Base-by-base conservation (phyloP, 2,888 invertebrate species). In the Drosophila birchii region DNA sequence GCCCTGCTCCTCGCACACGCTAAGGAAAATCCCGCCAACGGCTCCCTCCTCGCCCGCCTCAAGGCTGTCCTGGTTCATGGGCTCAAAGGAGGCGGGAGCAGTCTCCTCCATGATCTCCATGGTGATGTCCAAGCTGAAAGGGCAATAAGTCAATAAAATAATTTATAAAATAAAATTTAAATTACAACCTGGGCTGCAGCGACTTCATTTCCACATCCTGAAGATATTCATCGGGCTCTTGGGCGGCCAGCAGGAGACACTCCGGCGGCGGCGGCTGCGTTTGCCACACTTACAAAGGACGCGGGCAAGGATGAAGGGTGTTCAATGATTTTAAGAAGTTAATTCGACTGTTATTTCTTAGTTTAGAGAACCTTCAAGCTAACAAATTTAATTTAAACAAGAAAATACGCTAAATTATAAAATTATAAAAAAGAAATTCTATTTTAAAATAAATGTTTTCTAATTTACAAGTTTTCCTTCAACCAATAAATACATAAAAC, bases 251-350 rank as follows among this genome's bases (percentile, higher is more conserved):
- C 8, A 56, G 45, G 14, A 67, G 59, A 14, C 60, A 60, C 11
- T 74, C 75, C 2, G 23, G 44, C 0, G 97, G 44, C 0, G 97
- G 96, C 7, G 97, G 96, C 8, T 97, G 97, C 5, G 96, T 96
- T 91, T 96, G 96, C 96, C 97, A 97, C 76, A 96, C 96, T 86
- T 87, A 1, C 34, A 12, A 23, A 23, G 51, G 34, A 51, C 16
- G 66, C 18, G 32, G 41, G n/a, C 20, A 51, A 67, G 55, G 63
- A 75, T 39, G 20, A 34, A 51, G 55, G n/a, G 0, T 9, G 53
- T 39, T 26, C 34, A 67, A 54, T 14, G 38, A n/a, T 16, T 49
- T 62, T 7, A 16, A 64, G 34, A 39, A 56, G 74, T 70, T 59
- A 59, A 29, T 55, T 51, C 4, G 51, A 41, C 29, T n/a, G 12